Conservation (phyloP, 2,797 vertebrate species). For the Eidolon dupreanum region DNA sequence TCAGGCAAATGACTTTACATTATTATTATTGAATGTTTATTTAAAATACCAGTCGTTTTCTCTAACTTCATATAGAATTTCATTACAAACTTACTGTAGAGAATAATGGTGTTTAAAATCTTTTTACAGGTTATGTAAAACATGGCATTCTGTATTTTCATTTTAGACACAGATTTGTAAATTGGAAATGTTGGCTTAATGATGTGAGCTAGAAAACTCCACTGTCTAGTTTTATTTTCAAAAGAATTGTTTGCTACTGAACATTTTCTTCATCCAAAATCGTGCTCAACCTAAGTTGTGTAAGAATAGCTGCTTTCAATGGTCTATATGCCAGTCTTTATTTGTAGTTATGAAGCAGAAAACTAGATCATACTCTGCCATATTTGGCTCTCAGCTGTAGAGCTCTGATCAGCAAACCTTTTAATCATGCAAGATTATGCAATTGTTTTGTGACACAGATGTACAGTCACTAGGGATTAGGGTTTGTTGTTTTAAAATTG, state of each 20-base stretch:
- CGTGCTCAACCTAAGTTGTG: neutral
- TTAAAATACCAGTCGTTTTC: neutral
- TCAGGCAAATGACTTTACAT: neutral
- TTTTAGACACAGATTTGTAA: neutral
- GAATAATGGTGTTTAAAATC: neutral
- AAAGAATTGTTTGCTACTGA: neutral
- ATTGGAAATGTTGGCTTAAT: neutral
- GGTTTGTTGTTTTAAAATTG: conserved; percentile 45
- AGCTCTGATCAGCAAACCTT: conserved; percentile 50
- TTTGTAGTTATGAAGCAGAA: conserved; percentile 60
- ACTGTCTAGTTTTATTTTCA: conserved; percentile 22
- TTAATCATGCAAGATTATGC: conserved; percentile 63
- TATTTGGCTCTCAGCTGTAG: conserved; percentile 51
- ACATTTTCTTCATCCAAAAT: conserved; percentile 20
- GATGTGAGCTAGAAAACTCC: neutral
- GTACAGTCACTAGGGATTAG: conserved; percentile 8
- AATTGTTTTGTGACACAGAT: conserved; percentile 61
- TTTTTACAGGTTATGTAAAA: neutral
- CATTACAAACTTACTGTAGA: neutral
- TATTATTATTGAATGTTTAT: neutral
- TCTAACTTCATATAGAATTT: neutral
- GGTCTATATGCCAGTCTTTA: neutral
- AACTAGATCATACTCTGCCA: neutral
- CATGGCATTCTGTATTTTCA: neutral
- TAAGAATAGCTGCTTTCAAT: conserved; percentile 1